These are phyloP conservation scores for Trichoplusia ni DNA, from an alignment of 1,140 invertebrate species.

Conservation along the genomic window DNA sequence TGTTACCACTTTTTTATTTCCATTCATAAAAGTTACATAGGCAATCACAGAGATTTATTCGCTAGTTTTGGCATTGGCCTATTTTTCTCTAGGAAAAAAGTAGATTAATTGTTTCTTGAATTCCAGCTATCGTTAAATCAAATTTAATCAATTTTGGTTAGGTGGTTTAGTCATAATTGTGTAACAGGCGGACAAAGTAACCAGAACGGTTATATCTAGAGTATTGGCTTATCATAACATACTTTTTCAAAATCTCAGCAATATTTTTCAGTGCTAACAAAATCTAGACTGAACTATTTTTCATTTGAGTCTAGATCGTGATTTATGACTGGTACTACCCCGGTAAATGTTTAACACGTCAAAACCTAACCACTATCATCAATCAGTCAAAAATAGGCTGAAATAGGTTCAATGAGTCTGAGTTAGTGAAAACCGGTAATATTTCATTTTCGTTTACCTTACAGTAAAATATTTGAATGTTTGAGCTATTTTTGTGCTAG, in stretches of 20 bases:
- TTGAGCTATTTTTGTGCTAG: neutral
- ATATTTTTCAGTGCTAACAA: neutral
- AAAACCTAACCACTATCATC: constrained; percentile 14
- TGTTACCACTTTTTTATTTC: too few relatives aligned
- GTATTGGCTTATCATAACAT: too few relatives aligned
- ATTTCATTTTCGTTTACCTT: neutral
- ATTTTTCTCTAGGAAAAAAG: too few relatives aligned
- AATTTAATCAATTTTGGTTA: too few relatives aligned
- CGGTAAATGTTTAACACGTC: constrained; percentile 29
- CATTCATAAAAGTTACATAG: too few relatives aligned
- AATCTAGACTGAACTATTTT: constrained; percentile 15
- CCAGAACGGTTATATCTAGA: too few relatives aligned
- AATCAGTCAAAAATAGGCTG: constrained; percentile 21
- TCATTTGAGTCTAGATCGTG: constrained; percentile 9
- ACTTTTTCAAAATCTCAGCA: neutral
- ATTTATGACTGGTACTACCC: constrained; percentile 6
- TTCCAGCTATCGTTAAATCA: too few relatives aligned
- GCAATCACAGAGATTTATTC: too few relatives aligned
- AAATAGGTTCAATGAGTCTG: neutral
- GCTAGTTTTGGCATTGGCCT: too few relatives aligned
- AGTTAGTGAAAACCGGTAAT: neutral
- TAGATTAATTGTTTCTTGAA: too few relatives aligned
- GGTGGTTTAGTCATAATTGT: too few relatives aligned
- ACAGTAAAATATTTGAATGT: neutral
- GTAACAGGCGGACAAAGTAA: too few relatives aligned